Conservation (phyloP, 2,888 invertebrate species). For the Chalcis sispes region DNA sequence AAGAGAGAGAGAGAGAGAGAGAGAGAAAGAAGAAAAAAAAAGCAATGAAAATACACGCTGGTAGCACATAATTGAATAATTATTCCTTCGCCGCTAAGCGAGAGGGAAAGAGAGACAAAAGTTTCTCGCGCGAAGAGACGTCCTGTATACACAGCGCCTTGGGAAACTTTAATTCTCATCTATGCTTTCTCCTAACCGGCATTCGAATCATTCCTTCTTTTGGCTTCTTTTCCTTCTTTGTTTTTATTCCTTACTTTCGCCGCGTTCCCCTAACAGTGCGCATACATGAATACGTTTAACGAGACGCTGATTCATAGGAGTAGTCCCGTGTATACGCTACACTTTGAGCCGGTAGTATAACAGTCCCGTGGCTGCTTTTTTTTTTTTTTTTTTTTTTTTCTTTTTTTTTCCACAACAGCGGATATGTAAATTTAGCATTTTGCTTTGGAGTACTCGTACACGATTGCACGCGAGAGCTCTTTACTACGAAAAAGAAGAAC, state of each 20-base stretch:
- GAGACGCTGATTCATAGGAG: slow-evolving; percentile 12
- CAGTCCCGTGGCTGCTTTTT: too few relatives aligned
- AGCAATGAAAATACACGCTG: not conserved
- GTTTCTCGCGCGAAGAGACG: slow-evolving; percentile 25
- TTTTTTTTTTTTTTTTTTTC: too few relatives aligned
- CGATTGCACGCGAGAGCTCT: too few relatives aligned
- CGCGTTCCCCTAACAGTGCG: slow-evolving; percentile 1
- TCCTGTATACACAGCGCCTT: not conserved
- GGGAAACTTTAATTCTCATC: slow-evolving; percentile 24
- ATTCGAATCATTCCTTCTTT: not conserved
- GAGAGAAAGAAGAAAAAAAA: not conserved
- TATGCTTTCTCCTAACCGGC: not conserved
- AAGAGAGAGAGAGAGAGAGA: too few relatives aligned
- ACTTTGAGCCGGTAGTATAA: too few relatives aligned
- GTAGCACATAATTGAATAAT: slow-evolving; percentile 41
- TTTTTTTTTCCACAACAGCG: too few relatives aligned
- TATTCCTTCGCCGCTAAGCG: slow-evolving; percentile 19
- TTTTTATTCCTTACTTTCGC: not conserved
- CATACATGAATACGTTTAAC: slow-evolving; percentile 49
- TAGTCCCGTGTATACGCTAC: not conserved
- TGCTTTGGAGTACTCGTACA: too few relatives aligned
- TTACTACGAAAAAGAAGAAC: too few relatives aligned
- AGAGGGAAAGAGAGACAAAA: slow-evolving; percentile 5
- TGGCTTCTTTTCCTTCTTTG: not conserved
- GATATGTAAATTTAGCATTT: too few relatives aligned